phyloP scores from a whole-genome alignment of 2,797 vertebrate genomes.

The Leuciscus waleckii region DNA sequence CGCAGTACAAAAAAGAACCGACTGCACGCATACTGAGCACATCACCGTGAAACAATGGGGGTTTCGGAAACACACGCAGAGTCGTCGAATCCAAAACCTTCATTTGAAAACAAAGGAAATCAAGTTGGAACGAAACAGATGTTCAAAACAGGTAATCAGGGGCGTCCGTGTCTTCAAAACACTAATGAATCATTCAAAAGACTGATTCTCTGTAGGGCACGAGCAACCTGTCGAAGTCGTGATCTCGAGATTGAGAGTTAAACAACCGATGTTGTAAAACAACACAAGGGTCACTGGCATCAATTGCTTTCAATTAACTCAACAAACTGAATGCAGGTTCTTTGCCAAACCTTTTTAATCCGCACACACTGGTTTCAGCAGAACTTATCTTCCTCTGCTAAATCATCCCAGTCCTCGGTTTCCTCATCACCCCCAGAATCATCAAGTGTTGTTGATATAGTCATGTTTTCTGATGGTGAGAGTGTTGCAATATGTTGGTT shows the following conservation, averaged over 20 bases:
- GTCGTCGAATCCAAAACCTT: neutral
- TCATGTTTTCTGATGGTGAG: neutral
- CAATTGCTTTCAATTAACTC: neutral
- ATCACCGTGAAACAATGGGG: conserved; percentile 5
- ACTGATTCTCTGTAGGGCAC: neutral
- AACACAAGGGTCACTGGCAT: neutral
- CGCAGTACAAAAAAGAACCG: neutral
- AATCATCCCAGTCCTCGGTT: neutral
- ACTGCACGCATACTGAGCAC: conserved; percentile 25
- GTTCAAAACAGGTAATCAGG: conserved; percentile 42
- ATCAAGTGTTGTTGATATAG: neutral
- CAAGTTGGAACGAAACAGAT: conserved; percentile 1
- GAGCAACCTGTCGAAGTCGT: neutral
- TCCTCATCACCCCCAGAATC: neutral
- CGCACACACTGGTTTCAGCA: neutral
- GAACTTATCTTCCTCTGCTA: neutral
- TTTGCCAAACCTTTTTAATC: neutral
- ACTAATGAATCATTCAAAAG: conserved; percentile 33
- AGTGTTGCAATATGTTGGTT: neutral
- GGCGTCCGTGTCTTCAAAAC: conserved; percentile 15
- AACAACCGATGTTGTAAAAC: neutral
- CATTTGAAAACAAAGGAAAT: conserved; percentile 36
- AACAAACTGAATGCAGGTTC: neutral
- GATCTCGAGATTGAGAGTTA: conserved; percentile 13
- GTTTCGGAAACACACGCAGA: conserved; percentile 1